Evolutionary conservation across 2,888 invertebrate genomes (phyloP).

Genomic region (Perizoma affinitatum): DNA sequence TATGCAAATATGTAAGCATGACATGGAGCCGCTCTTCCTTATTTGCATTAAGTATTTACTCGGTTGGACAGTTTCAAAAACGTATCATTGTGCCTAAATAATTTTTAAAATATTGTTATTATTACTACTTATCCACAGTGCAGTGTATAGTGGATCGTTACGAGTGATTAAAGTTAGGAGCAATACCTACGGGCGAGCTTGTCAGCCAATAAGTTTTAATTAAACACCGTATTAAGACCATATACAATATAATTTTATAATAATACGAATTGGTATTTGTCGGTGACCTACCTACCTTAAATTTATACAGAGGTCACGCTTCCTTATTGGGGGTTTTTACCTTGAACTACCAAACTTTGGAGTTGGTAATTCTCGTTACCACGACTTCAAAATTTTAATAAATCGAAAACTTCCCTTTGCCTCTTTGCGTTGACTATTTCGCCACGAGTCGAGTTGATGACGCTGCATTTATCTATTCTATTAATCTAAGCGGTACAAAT

Average conservation of each 20-base stretch:
- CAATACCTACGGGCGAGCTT: no score
- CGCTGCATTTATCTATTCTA: no score
- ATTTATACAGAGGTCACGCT: slow-evolving; percentile 44
- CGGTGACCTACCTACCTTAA: slow-evolving; percentile 4
- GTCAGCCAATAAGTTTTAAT: no score
- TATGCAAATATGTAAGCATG: slow-evolving; percentile 60
- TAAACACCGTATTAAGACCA: no score
- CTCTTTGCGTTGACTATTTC: not conserved
- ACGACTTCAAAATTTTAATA: no score
- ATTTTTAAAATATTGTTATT: slow-evolving; percentile 10
- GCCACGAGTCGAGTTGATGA: not conserved
- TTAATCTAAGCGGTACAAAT: no score
- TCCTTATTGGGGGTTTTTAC: slow-evolving; percentile 55
- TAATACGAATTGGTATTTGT: no score
- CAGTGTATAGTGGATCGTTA: not conserved
- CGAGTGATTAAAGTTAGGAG: not conserved
- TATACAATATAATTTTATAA: no score
- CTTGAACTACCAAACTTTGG: slow-evolving; percentile 56
- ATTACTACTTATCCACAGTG: slow-evolving; percentile 8
- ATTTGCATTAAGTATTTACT: slow-evolving; percentile 61
- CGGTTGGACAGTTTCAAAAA: slow-evolving; percentile 47
- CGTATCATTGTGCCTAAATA: slow-evolving; percentile 30
- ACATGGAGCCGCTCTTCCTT: slow-evolving; percentile 54
- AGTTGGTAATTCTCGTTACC: no score
- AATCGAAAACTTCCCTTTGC: not conserved